These are phyloP conservation scores for Rhipidura dahli DNA, from an alignment of 2,113 vertebrate genomes.

Conservation along the genomic window DNA sequence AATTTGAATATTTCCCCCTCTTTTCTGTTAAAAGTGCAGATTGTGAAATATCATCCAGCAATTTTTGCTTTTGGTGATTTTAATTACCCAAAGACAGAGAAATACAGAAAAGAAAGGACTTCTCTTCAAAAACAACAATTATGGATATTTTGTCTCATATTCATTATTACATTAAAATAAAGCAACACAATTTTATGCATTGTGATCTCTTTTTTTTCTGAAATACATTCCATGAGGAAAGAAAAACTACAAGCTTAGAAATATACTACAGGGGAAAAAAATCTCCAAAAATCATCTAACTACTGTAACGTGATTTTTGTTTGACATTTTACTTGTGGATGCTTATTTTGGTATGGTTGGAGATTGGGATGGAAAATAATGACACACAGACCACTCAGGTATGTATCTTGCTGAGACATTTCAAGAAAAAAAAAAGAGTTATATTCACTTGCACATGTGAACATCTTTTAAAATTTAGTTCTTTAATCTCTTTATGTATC, in stretches of 20 bases:
- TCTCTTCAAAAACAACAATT: not conserved
- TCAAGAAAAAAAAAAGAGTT: not conserved
- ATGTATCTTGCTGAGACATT: not conserved
- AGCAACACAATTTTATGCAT: not conserved
- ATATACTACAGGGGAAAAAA: rapidly evolving
- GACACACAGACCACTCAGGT: not conserved
- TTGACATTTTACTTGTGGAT: not conserved
- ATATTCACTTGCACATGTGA: not conserved
- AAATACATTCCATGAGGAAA: not conserved
- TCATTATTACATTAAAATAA: not conserved
- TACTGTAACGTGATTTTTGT: not conserved
- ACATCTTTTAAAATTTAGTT: not conserved
- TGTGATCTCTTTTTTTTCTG: not conserved
- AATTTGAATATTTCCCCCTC: not conserved
- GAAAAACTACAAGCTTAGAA: not conserved
- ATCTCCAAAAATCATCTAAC: rapidly evolving
- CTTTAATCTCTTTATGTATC: not conserved
- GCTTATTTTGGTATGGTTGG: not conserved
- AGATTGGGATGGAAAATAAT: not conserved
- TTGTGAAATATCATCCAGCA: not conserved
- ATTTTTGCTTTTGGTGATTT: not conserved
- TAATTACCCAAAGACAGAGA: not conserved
- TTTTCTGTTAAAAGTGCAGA: not conserved
- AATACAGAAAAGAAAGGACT: not conserved
- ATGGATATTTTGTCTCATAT: not conserved